Percentiles rank a stretch among this genome's conserved stretches.
phyloP scores from a whole-genome alignment of 2,113 vertebrate species.

The Dicerorhinus sumatrensis region DNA sequence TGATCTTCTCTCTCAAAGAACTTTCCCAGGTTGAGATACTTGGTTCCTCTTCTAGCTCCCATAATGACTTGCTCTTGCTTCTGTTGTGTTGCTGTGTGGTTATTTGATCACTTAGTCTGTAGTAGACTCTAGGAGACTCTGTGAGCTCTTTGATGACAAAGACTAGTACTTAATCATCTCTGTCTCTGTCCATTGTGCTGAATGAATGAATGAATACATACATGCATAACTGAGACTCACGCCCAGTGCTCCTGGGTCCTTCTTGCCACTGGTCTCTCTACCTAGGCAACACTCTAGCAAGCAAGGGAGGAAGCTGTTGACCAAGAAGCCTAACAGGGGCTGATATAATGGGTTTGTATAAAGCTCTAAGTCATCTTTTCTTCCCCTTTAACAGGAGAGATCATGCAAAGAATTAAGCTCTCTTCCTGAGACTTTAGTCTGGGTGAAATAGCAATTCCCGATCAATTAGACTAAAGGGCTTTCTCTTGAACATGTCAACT shows the following conservation, averaged over 20 bases:
- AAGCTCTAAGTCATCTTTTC: conserved; percentile 9
- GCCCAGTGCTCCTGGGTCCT: background rate
- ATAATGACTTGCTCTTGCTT: background rate
- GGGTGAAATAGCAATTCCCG: conserved; percentile 54
- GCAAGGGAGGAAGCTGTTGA: background rate
- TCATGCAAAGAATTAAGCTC: conserved; percentile 15
- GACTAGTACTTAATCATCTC: background rate
- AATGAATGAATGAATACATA: background rate
- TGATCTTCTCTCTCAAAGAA: background rate
- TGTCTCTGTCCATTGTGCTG: background rate
- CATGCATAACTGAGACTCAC: background rate
- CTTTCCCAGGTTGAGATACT: background rate
- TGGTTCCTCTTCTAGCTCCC: background rate
- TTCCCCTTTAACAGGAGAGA: background rate
- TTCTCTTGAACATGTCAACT: conserved; percentile 38
- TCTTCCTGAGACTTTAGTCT: conserved; percentile 24
- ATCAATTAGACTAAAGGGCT: conserved; percentile 59
- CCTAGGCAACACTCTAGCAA: background rate
- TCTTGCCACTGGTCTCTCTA: background rate
- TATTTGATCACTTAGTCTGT: background rate
- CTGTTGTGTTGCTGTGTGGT: background rate
- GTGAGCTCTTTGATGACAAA: background rate
- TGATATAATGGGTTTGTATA: conserved; percentile 8
- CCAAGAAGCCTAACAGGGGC: background rate
- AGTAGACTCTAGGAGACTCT: background rate